phyloP scores from a whole-genome alignment of 2,113 vertebrate genomes.

The Prolemur simus region DNA sequence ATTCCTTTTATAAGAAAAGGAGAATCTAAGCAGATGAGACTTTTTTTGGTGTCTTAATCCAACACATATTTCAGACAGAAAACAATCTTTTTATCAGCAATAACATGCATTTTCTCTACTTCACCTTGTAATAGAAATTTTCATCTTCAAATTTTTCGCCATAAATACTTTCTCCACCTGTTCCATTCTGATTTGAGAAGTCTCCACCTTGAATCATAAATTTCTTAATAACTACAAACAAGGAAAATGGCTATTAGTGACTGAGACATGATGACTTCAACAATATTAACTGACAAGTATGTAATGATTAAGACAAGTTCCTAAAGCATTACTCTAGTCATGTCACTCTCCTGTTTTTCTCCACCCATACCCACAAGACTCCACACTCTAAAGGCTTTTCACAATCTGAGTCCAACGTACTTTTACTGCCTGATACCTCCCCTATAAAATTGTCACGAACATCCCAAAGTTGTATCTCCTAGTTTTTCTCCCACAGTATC shows the following conservation, averaged over 20 bases:
- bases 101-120: conserved; percentile 5
- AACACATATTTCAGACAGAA: background rate
- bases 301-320: background rate
- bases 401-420: background rate
- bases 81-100: background rate
- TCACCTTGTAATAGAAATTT: conserved; percentile 97
- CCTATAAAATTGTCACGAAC: background rate
- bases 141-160: conserved; percentile 99
- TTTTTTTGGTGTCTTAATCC: background rate
- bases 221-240: conserved; percentile 93
- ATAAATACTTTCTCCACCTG: conserved; percentile 98
- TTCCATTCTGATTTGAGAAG: conserved; percentile 98
- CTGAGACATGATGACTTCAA: background rate
- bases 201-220: conserved; percentile 99
- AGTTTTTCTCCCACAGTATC: background rate
- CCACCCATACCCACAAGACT: background rate
- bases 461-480: background rate
- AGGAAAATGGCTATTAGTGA: conserved; percentile 54
- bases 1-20: background rate
- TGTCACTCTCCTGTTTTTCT: background rate
- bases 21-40: background rate
- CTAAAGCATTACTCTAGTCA: background rate
- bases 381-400: background rate
- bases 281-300: background rate
- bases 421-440: background rate